A percentile compares a stretch with the other conserved stretches of the same genome.
phyloP scores from a whole-genome alignment of 2,113 vertebrate genomes.

The Myanophis thanlyinensis region DNA sequence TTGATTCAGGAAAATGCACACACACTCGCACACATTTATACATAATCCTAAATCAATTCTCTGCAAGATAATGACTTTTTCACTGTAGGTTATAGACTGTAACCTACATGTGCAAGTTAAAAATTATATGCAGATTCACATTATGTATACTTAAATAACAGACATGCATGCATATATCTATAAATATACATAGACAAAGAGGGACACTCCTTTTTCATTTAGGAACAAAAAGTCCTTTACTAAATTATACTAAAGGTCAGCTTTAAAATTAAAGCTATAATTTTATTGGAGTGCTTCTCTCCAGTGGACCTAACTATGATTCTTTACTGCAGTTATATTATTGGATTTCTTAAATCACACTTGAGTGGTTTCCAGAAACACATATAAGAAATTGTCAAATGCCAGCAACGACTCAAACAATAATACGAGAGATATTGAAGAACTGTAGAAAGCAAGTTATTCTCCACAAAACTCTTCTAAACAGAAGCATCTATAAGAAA shows the following conservation, averaged over 20 bases:
- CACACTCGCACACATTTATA: not conserved
- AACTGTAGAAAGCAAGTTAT: slow-evolving; percentile 2
- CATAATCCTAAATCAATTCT: not conserved
- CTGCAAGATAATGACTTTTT: not conserved
- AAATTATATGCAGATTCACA: not conserved
- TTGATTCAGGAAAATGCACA: not conserved
- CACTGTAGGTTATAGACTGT: not conserved
- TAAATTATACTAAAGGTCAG: slow-evolving; percentile 62
- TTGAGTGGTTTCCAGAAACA: slow-evolving; percentile 33
- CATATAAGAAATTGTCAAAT: slow-evolving; percentile 18
- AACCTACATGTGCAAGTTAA: not conserved
- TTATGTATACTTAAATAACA: not conserved
- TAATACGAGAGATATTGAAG: slow-evolving; percentile 2
- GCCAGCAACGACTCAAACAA: slow-evolving; percentile 9
- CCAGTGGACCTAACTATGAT: slow-evolving; percentile 41
- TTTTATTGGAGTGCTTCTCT: slow-evolving; percentile 48
- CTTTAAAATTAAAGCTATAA: slow-evolving; percentile 63
- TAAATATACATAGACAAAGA: not conserved
- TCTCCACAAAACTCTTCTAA: not conserved
- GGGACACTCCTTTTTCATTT: slow-evolving; percentile 24
- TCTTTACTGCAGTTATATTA: slow-evolving; percentile 57
- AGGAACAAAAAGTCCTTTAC: slow-evolving; percentile 42
- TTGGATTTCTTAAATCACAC: slow-evolving; percentile 59
- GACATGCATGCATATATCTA: not conserved
- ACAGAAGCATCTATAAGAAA: not conserved